Percentiles rank a stretch among this genome's conserved stretches.
Evolutionary conservation across 1,140 invertebrate species (phyloP).

Genomic region (Lucilia cuprina): DNA sequence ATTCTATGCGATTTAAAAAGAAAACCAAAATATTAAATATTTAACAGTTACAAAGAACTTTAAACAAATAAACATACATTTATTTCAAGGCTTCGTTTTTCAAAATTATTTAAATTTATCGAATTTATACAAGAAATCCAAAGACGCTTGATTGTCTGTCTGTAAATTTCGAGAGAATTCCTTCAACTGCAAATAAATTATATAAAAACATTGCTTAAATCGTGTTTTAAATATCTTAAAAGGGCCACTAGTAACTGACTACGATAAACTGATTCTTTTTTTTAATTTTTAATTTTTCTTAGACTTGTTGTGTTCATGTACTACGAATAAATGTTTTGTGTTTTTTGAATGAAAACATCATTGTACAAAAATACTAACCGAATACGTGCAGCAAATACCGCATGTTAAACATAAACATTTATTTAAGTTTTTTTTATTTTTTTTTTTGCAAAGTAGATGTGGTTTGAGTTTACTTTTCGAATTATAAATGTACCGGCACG

Average conservation of each 20-base stretch:
- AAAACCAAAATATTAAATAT: not conserved
- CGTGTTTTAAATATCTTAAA: not conserved
- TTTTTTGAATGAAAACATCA: too few relatives aligned
- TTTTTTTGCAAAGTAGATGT: not conserved
- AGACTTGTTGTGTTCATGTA: not conserved
- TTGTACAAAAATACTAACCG: not conserved
- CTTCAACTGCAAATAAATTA: not conserved
- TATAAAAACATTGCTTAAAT: not conserved
- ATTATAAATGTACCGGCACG: slow-evolving; percentile 6
- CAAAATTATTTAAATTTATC: not conserved
- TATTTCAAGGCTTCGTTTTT: not conserved
- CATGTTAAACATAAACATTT: not conserved
- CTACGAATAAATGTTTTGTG: not conserved
- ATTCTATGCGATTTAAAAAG: not conserved
- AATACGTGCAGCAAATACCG: not conserved
- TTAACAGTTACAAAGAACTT: not conserved
- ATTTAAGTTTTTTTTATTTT: too few relatives aligned
- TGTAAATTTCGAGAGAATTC: not conserved
- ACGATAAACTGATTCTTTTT: not conserved
- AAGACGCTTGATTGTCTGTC: not conserved
- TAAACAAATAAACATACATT: not conserved
- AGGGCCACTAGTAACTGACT: not conserved
- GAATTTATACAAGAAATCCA: slow-evolving; percentile 1
- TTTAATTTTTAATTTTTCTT: too few relatives aligned
- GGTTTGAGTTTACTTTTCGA: not conserved